Percentiles rank a stretch among this genome's conserved stretches.
Conservation (phyloP, 2,113 vertebrate species). For the Tyrannus savana region DNA sequence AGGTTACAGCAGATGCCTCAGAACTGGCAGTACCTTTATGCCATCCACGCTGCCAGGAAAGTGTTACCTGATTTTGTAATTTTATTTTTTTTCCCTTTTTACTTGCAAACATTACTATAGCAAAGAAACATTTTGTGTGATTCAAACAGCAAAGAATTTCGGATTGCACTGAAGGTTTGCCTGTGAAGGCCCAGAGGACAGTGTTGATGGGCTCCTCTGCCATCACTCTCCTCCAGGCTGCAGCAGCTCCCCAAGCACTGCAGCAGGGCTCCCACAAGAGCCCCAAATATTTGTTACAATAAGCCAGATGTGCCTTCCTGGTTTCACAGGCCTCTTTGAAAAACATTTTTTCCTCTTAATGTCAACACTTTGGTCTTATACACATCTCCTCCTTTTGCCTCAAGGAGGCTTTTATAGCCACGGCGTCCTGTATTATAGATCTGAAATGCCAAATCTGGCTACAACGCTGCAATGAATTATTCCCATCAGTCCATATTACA, state of each 20-base stretch:
- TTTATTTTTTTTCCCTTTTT: not conserved
- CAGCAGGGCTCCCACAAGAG: not conserved
- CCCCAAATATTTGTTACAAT: not conserved
- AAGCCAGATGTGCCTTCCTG: not conserved
- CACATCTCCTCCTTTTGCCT: not conserved
- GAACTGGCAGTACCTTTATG: not conserved
- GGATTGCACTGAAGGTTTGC: not conserved
- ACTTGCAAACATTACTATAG: not conserved
- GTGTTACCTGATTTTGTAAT: not conserved
- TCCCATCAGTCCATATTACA: not conserved
- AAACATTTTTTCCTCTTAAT: not conserved
- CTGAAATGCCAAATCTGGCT: not conserved
- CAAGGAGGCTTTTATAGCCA: not conserved
- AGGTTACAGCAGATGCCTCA: not conserved
- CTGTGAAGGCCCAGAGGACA: not conserved
- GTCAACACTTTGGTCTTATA: not conserved
- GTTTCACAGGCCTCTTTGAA: not conserved
- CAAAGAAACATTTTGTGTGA: not conserved
- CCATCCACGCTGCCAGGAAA: not conserved
- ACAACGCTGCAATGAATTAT: not conserved
- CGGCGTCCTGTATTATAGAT: accelerated
- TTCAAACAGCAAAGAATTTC: not conserved
- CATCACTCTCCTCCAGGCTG: not conserved
- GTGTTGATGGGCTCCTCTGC: not conserved
- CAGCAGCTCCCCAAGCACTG: not conserved